Conservation (phyloP, 2,888 invertebrate genomes). For the Clanis bilineata region DNA sequence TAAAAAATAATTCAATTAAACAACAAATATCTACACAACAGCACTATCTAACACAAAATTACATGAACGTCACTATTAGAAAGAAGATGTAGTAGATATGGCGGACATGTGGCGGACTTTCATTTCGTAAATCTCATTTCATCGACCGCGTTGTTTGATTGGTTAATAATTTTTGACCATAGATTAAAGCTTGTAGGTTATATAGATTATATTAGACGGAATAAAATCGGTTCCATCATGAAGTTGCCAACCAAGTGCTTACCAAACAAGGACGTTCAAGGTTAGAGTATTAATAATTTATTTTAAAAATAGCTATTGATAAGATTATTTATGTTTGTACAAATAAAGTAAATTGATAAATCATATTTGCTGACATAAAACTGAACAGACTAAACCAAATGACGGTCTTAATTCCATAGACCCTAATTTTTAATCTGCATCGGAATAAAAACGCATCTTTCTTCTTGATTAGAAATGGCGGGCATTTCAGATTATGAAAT, state of each 20-base stretch:
- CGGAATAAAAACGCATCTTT: not conserved
- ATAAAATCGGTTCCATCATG: not conserved
- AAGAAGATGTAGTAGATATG: constrained; percentile 75
- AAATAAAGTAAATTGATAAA: too few relatives aligned
- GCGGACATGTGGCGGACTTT: constrained; percentile 80
- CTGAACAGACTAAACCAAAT: not conserved
- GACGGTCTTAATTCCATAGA: not conserved
- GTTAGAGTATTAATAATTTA: too few relatives aligned
- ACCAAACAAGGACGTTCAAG: too few relatives aligned
- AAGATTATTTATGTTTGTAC: too few relatives aligned
- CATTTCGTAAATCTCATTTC: constrained; percentile 55
- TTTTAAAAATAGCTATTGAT: too few relatives aligned
- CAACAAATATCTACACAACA: constrained; percentile 70
- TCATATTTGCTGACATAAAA: too few relatives aligned
- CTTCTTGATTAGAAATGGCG: not conserved
- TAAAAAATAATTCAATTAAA: constrained; percentile 74
- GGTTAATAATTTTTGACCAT: constrained; percentile 39
- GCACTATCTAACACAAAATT: constrained; percentile 72
- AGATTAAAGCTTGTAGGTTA: constrained; percentile 27
- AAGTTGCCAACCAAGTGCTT: too few relatives aligned
- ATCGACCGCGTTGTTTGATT: constrained; percentile 50
- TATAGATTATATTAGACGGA: constrained; percentile 13
- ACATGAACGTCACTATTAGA: constrained; percentile 74
- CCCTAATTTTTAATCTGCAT: not conserved
- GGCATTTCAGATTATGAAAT: not conserved